Evolutionary conservation across 2,888 invertebrate species (phyloP), one percentile per base, ranked within the genome.

Genomic region (Sycophila texana): DNA sequence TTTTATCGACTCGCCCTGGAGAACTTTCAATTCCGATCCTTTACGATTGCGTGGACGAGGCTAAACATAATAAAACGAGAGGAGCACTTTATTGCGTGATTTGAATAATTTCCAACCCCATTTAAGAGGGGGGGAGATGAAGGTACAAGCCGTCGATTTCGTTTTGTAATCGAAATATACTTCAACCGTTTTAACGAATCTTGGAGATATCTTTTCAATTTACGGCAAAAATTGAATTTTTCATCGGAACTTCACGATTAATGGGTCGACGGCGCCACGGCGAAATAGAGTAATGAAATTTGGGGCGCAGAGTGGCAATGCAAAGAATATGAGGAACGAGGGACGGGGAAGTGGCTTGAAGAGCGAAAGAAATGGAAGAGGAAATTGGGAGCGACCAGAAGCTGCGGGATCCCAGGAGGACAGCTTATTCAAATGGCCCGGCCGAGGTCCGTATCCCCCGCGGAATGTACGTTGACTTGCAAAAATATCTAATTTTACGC

Each of bases 401-500:
- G n/a, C 3, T 26, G 22, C n/a, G 63, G 14, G 14, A 39, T 49
- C 71, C 77, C 77, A 18, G n/a, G 77, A 65, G 65, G 16, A 3
- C 57, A 51, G 51, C 66, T 58, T 66, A 72, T 72, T 66, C 78
- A 72, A 77, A 77, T 58, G 58, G 18, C 10, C 10, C 4, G 5
- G 7, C 30, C 14, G 60, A 63, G 53, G 5, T 18, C 55, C 10
- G 60, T 47, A 60, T 61, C 55, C 67, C 78, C 74, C n/a, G 65
- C 47, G 47, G 10, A 18, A 47, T 78, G 53, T 58, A 4, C 53
- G 57, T 26, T 47, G 51, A 51, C 63, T 71, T 51, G 47, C 49
- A 47, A 71, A 74, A 74, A 74, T 57, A 74, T 51, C 67, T 79
- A 70, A 70, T 74, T 74, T 79, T 67, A 58, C 51, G 66, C 53